Evolutionary conservation across 2,797 vertebrate species (phyloP).

Genomic region (Gymnopithys bicolor): DNA sequence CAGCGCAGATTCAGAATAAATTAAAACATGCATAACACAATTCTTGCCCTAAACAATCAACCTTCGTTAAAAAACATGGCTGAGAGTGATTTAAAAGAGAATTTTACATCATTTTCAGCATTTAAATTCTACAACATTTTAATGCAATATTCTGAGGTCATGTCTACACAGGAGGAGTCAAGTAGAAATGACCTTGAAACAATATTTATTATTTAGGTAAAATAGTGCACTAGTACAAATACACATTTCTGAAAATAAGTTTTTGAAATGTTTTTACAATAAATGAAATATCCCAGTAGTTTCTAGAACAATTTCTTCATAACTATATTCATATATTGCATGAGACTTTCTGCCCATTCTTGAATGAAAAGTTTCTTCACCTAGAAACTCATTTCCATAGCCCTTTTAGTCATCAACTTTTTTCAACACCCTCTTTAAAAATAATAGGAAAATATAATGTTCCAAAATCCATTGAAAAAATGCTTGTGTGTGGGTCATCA

Average conservation of each 20-base stretch:
- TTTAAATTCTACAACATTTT: neutral
- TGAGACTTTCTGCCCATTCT: neutral
- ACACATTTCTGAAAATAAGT: neutral
- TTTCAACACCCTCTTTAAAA: neutral
- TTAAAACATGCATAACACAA: neutral
- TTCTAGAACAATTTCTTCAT: neutral
- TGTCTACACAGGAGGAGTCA: neutral
- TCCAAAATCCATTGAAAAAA: neutral
- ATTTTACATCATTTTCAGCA: neutral
- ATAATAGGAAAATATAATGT: neutral
- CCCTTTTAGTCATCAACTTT: neutral
- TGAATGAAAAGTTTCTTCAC: neutral
- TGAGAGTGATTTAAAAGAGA: neutral
- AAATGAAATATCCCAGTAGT: neutral
- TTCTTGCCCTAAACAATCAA: neutral
- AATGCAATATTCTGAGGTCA: neutral
- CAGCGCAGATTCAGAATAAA: neutral
- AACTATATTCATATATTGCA: neutral
- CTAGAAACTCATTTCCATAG: neutral
- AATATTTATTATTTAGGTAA: neutral
- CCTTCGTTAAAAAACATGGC: neutral
- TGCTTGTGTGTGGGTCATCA: fast-evolving
- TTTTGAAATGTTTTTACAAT: neutral
- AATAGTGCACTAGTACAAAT: neutral
- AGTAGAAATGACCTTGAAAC: neutral